Percentiles rank a stretch among this genome's conserved stretches.
Evolutionary conservation across 2,888 invertebrate genomes (phyloP).

Genomic region (Plagodis dolabraria): DNA sequence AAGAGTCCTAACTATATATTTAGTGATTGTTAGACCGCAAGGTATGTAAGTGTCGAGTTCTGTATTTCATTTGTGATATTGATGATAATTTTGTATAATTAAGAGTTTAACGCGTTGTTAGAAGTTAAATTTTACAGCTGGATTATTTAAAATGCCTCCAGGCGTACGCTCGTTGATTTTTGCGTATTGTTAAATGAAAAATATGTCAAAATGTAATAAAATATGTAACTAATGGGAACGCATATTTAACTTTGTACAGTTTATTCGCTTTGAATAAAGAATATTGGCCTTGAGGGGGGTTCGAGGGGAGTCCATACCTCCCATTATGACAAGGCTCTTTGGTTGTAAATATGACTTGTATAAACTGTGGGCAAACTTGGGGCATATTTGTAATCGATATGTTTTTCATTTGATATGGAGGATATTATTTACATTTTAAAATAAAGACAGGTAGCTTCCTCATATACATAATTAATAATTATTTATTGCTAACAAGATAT

Average conservation of each 20-base stretch:
- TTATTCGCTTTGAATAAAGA: conserved; percentile 22
- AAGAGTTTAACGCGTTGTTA: conserved; percentile 80
- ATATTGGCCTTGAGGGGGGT: conserved; percentile 8
- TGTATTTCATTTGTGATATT: conserved; percentile 82
- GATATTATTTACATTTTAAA: no score
- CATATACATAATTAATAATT: neutral
- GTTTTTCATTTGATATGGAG: no score
- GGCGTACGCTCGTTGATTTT: conserved; percentile 28
- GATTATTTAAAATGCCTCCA: conserved; percentile 49
- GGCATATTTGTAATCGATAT: no score
- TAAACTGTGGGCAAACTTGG: no score
- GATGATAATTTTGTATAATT: conserved; percentile 79
- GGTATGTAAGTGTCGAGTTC: conserved; percentile 49
- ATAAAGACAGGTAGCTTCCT: conserved; percentile 10
- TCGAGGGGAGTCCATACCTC: neutral
- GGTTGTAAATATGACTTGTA: no score
- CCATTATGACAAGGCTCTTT: neutral
- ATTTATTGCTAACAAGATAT: conserved; percentile 11
- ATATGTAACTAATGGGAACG: conserved; percentile 18
- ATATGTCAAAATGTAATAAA: conserved; percentile 17
- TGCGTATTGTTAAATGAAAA: conserved; percentile 29
- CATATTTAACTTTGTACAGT: conserved; percentile 27
- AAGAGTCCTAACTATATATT: neutral
- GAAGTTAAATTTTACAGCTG: conserved; percentile 74
- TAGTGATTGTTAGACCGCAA: conserved; percentile 34